A percentile compares a stretch with the other conserved stretches of the same genome.
Conservation (phyloP, 2,797 vertebrate species). For the Aldrovandia affinis region DNA sequence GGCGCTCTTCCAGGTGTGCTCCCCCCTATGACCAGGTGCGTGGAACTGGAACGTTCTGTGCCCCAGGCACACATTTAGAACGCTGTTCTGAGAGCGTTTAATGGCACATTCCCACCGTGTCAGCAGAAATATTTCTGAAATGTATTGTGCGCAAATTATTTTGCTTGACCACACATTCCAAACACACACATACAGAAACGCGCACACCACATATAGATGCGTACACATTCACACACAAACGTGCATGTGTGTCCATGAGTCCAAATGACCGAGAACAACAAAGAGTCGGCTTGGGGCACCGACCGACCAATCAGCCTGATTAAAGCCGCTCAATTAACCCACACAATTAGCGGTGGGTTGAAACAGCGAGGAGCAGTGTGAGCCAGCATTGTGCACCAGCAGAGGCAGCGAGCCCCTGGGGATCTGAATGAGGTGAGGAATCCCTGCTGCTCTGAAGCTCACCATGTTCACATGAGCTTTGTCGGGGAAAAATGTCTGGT, state of each 20-base stretch:
- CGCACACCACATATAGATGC: constrained; percentile 20
- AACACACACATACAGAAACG: constrained; percentile 10
- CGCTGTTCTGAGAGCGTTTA: neutral
- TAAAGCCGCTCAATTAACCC: neutral
- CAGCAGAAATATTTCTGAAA: neutral
- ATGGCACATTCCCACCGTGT: neutral
- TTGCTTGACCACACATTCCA: neutral
- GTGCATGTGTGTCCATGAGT: neutral
- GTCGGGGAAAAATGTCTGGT: neutral
- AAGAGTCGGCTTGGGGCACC: neutral
- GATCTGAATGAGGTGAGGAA: neutral
- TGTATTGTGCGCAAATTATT: neutral
- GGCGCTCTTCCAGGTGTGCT: neutral
- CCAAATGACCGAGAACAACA: neutral
- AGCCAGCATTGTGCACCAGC: no score
- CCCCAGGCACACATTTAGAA: constrained; percentile 10
- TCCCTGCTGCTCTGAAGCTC: neutral
- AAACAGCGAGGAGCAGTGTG: no score
- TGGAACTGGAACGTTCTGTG: neutral
- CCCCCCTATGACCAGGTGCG: neutral
- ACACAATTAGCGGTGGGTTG: neutral
- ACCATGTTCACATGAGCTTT: neutral
- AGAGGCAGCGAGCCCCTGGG: neutral
- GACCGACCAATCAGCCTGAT: neutral
- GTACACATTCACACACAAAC: constrained; percentile 17